Conservation (phyloP, 2,113 vertebrate genomes). For the Poicephalus gulielmi region DNA sequence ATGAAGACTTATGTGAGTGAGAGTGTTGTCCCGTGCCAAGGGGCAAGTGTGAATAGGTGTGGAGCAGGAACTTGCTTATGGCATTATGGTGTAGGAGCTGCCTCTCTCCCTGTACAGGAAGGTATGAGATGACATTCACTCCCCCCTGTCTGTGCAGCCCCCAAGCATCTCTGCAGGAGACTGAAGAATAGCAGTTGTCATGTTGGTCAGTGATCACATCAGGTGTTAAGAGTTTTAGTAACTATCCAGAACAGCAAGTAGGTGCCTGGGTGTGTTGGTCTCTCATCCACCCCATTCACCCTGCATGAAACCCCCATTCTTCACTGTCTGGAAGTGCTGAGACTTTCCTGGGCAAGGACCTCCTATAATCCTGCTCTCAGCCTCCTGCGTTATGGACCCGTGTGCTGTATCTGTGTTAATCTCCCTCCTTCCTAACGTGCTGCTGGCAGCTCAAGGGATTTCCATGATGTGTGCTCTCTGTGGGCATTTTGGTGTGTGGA, state of each 20-base stretch:
- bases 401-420: slow-evolving; percentile 29
- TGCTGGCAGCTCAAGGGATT: slow-evolving; percentile 54
- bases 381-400: slow-evolving; percentile 15
- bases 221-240: slow-evolving; percentile 70
- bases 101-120: slow-evolving; percentile 40
- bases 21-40: not conserved
- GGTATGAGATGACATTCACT: slow-evolving; percentile 13
- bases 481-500: not conserved
- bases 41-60: slow-evolving; percentile 9
- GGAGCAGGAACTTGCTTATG: slow-evolving; percentile 30
- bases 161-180: slow-evolving; percentile 40
- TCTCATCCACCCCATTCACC: slow-evolving; percentile 50
- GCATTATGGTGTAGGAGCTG: slow-evolving; percentile 28
- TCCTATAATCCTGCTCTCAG: slow-evolving; percentile 34
- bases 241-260: slow-evolving; percentile 69
- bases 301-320: slow-evolving; percentile 72
- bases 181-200: slow-evolving; percentile 58
- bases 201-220: slow-evolving; percentile 60
- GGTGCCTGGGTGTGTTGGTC: slow-evolving; percentile 45
- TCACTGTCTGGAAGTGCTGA: slow-evolving; percentile 60
- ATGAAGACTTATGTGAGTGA: slow-evolving; percentile 63
- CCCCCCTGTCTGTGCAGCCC: slow-evolving; percentile 32
- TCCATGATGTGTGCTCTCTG: not conserved
- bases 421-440: slow-evolving; percentile 32
- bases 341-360: not conserved